Conservation (phyloP, 1,140 invertebrate genomes). For the Brachionus sp. region DNA sequence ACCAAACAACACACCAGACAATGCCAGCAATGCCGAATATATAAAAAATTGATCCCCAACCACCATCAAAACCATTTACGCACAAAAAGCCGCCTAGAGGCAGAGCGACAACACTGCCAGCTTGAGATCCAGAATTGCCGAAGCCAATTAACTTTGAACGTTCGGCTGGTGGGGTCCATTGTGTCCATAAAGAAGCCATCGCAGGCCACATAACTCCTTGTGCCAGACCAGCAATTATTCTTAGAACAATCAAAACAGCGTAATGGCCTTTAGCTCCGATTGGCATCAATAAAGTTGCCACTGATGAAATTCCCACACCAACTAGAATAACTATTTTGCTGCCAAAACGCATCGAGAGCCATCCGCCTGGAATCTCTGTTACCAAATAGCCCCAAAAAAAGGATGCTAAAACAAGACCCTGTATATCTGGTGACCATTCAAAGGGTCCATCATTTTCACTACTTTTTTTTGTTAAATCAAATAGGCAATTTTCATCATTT, state of each 20-base stretch:
- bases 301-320: neutral
- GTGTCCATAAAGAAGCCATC: slow-evolving; percentile 51
- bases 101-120: slow-evolving; percentile 39
- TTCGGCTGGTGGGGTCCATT: slow-evolving; percentile 54
- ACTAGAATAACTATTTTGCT: slow-evolving; percentile 54
- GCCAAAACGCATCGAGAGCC: slow-evolving; percentile 56
- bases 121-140: slow-evolving; percentile 50
- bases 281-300: slow-evolving; percentile 28
- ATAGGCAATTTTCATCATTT: neutral
- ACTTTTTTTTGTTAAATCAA: neutral
- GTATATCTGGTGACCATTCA: slow-evolving; percentile 54
- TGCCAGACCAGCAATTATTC: slow-evolving; percentile 37
- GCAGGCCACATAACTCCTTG: slow-evolving; percentile 50
- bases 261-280: slow-evolving; percentile 23
- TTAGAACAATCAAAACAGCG: neutral
- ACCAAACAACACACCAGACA: slow-evolving; percentile 57
- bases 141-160: slow-evolving; percentile 51
- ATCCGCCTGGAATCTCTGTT: slow-evolving; percentile 58
- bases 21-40: slow-evolving; percentile 50
- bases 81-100: slow-evolving; percentile 35
- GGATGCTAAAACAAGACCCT: slow-evolving; percentile 55
- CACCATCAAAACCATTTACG: slow-evolving; percentile 35
- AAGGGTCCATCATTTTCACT: slow-evolving; percentile 51
- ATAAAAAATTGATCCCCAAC: slow-evolving; percentile 45
- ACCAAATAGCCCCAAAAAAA: slow-evolving; percentile 60